Evolutionary conservation across 2,888 invertebrate species (phyloP), one percentile per base, ranked within the genome.

Genomic region (Acanthopleura granulata): DNA sequence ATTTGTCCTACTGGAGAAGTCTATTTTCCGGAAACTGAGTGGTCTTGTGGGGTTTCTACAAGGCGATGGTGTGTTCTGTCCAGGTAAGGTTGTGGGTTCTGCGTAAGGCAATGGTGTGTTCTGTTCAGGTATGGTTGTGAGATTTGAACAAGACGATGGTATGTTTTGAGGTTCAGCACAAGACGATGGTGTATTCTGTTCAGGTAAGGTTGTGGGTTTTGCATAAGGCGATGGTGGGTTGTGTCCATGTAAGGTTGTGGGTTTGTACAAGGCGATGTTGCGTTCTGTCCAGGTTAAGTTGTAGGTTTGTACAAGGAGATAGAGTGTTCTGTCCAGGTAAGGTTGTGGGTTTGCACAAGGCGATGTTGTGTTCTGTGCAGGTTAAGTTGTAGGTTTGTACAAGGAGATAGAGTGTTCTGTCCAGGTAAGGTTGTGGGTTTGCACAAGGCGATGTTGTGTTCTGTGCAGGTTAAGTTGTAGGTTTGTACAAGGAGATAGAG

Each of bases 151-250:
- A 51, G 85, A 86, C 3, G 87, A n/a, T n/a, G n/a, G n/a, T n/a
- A n/a, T n/a, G n/a, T n/a, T n/a, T n/a, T n/a, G n/a, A n/a, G n/a
- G n/a, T n/a, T n/a, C n/a, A n/a, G n/a, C n/a, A n/a, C n/a, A n/a
- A n/a, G n/a, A n/a, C n/a, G n/a, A 88, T 72, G 88, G 87, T 22
- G 77, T 88, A 16, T 87, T 88, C 73, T 83, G 86, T 79, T 87
- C 88, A 78, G 87, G 87, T 85, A 80, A 57, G 6, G 12, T 57
- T 12, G 40, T 40, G 40, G 40, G 40, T 3, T 9, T 9, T 6
- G 9, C 4, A 40, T 40, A 40, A 40, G 40, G 40, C 9, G 9
- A 40, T 6, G 40, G 40, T 40, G 3, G 3, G 40, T 9, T 40
- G 4, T 40, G 40, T 40, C 9, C 9, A n/a, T n/a, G n/a, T n/a